Evolutionary conservation across 23 tunicate species (phyloP).

Genomic region (Trididemnum clinides): DNA sequence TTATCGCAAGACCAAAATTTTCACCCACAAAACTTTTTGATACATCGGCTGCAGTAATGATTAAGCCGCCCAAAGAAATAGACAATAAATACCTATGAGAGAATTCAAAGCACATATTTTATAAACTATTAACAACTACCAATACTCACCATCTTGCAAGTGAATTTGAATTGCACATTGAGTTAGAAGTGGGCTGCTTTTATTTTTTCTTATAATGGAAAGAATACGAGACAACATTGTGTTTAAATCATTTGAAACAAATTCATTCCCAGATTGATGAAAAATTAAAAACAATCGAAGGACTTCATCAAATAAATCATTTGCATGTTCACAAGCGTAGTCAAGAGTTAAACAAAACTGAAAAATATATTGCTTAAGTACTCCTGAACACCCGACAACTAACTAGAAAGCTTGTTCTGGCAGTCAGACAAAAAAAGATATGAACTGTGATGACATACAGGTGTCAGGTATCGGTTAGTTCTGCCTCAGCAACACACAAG

Average conservation of each 20-base stretch:
- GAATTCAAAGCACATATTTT: background rate
- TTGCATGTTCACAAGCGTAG: background rate
- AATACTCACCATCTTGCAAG: slow-evolving; percentile 5
- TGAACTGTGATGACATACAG: too few species aligned
- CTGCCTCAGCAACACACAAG: too few species aligned
- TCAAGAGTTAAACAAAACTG: background rate
- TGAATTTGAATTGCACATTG: background rate
- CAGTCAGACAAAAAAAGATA: too few species aligned
- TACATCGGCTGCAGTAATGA: too few species aligned
- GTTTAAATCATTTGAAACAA: background rate
- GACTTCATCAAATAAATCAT: background rate
- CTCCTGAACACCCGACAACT: too few species aligned
- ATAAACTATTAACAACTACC: background rate
- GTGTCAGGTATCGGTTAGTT: too few species aligned
- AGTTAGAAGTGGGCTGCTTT: background rate
- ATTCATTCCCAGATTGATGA: background rate
- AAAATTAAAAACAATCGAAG: background rate
- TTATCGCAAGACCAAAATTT: too few species aligned
- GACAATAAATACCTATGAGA: background rate
- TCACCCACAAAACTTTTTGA: too few species aligned
- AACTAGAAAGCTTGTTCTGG: too few species aligned
- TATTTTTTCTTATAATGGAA: background rate
- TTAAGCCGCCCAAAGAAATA: background rate
- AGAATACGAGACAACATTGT: background rate
- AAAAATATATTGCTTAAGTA: too few species aligned